Conservation (phyloP, 2,113 vertebrate genomes). For the Cichladusa arquata region DNA sequence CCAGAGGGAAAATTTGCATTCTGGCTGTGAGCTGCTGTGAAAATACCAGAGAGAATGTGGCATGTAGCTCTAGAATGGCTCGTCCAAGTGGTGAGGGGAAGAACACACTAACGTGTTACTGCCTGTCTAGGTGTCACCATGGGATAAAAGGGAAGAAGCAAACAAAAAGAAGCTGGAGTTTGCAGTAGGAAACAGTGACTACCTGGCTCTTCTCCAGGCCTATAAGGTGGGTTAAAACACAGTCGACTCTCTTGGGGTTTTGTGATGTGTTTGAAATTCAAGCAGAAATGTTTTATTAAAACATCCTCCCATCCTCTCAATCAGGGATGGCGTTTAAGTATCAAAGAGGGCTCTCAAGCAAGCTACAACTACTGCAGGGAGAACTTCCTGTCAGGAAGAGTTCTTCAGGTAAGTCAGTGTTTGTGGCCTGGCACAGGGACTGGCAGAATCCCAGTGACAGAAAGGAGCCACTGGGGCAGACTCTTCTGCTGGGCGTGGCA, state of each 20-base stretch:
- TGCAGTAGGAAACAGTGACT: conserved; percentile 90
- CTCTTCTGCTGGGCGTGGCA: accelerated
- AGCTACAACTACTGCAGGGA: conserved; percentile 88
- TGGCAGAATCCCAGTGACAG: background rate
- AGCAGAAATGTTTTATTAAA: background rate
- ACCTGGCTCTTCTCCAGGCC: conserved; percentile 89
- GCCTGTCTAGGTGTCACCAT: conserved; percentile 84
- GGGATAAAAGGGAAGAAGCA: conserved; percentile 95
- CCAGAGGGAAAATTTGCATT: background rate
- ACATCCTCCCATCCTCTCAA: background rate
- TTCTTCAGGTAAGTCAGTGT: conserved; percentile 81
- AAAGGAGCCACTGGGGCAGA: background rate
- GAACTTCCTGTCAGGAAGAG: conserved; percentile 90
- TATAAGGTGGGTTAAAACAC: conserved; percentile 82
- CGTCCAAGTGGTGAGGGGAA: background rate
- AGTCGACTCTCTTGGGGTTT: background rate
- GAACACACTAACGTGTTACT: background rate
- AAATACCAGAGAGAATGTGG: background rate
- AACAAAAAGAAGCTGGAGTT: conserved; percentile 91
- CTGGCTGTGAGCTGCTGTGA: background rate
- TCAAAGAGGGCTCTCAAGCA: conserved; percentile 78
- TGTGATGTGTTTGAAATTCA: background rate
- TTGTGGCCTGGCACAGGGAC: background rate
- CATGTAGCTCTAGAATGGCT: background rate
- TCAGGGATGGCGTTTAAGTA: conserved; percentile 87